phyloP scores from a whole-genome alignment of 2,113 vertebrate species.

The Acanthisitta chloris region DNA sequence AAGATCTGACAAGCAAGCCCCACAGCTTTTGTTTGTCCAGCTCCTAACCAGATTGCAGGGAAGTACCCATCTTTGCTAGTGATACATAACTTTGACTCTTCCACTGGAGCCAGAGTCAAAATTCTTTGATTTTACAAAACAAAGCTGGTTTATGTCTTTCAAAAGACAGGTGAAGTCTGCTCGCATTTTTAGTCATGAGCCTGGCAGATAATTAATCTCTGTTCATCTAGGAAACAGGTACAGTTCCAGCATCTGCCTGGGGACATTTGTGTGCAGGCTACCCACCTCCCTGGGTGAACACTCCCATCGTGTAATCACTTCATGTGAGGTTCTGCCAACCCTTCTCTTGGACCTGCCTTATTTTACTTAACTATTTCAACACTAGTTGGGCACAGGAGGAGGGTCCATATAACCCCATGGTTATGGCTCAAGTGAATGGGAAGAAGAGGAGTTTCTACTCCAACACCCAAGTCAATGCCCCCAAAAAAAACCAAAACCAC shows the following conservation, averaged over 20 bases:
- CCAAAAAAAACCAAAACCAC: neutral
- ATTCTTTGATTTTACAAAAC: neutral
- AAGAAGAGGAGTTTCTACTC: neutral
- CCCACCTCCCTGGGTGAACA: neutral
- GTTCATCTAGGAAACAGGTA: neutral
- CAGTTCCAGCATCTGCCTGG: neutral
- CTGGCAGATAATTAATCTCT: neutral
- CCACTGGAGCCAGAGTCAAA: neutral
- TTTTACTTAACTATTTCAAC: neutral
- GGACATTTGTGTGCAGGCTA: neutral
- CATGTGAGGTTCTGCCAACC: neutral
- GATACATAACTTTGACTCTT: neutral
- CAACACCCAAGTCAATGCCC: neutral
- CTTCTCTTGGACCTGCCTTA: neutral
- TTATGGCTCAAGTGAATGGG: neutral
- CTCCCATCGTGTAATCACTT: neutral
- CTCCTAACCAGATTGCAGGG: rapidly evolving
- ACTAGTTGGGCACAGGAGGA: neutral
- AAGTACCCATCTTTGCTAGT: neutral
- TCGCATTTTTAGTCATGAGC: neutral
- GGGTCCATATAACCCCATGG: neutral
- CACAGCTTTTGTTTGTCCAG: neutral
- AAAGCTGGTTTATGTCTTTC: neutral
- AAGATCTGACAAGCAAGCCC: neutral
- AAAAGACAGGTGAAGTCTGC: neutral